Conservation (phyloP, 2,888 invertebrate genomes). For the Chesias legatella region DNA sequence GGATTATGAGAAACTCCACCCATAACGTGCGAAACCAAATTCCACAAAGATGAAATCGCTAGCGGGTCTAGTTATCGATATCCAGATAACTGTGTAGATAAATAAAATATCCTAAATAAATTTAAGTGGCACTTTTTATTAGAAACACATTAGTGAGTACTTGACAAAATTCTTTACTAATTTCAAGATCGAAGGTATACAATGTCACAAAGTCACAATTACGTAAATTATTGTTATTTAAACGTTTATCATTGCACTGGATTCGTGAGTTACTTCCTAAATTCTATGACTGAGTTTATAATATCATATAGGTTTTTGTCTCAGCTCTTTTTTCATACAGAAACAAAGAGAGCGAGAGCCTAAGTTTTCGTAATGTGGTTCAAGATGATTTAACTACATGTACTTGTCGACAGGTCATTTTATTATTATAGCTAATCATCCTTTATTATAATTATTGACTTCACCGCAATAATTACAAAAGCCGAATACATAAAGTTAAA, state of each 20-base stretch:
- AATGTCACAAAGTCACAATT: not conserved
- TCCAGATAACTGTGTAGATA: too few species aligned
- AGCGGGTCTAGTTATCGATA: too few species aligned
- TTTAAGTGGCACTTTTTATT: constrained; percentile 12
- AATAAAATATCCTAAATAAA: constrained; percentile 1
- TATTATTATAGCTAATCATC: not conserved
- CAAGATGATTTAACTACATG: not conserved
- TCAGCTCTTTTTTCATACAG: not conserved
- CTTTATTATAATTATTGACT: constrained; percentile 1
- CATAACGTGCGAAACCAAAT: too few species aligned
- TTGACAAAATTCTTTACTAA: constrained; percentile 3
- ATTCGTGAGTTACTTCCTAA: not conserved
- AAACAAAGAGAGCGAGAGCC: constrained; percentile 8
- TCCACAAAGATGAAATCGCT: too few species aligned
- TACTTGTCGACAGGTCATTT: not conserved
- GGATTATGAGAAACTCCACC: too few species aligned
- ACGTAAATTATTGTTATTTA: not conserved
- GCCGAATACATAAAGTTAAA: not conserved
- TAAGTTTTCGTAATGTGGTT: too few species aligned
- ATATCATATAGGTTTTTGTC: not conserved
- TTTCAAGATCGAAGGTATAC: not conserved
- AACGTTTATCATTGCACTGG: not conserved
- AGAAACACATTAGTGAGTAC: constrained; percentile 11
- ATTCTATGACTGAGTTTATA: not conserved
- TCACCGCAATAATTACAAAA: constrained; percentile 6